These are phyloP conservation scores for Hoplostethus atlanticus DNA, from an alignment of 2,797 vertebrate species.

Conservation along the genomic window DNA sequence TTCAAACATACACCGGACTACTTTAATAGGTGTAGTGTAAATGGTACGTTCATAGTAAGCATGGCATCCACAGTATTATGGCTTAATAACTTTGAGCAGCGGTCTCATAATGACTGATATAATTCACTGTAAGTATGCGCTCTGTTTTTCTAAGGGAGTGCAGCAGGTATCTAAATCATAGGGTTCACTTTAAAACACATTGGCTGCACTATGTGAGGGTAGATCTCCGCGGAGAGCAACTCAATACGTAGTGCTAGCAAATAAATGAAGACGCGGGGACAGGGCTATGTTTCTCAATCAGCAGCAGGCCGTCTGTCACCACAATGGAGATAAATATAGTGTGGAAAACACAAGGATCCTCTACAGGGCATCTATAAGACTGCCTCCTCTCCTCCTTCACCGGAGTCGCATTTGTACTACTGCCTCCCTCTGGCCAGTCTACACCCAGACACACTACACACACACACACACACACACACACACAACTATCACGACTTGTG, in stretches of 20 bases:
- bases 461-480: constrained; percentile 14
- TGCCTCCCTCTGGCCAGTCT: constrained; percentile 73
- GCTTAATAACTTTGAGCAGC: constrained; percentile 36
- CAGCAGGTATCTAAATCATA: constrained; percentile 66
- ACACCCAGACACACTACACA: constrained; percentile 50
- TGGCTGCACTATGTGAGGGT: constrained; percentile 45
- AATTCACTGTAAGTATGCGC: constrained; percentile 20
- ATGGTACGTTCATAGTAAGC: constrained; percentile 6
- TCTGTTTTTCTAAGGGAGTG: constrained; percentile 27
- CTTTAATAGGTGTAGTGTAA: constrained; percentile 23
- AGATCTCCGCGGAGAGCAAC: constrained; percentile 55
- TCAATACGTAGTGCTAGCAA: constrained; percentile 68
- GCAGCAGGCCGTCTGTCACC: constrained; percentile 72
- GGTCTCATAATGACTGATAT: constrained; percentile 28
- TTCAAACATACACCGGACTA: constrained; percentile 32
- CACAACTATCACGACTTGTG: background rate
- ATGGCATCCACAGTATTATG: constrained; percentile 21
- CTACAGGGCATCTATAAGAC: constrained; percentile 37
- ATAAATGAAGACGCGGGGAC: constrained; percentile 79
- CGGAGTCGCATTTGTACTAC: constrained; percentile 69
- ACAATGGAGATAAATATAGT: constrained; percentile 79
- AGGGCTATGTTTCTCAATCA: constrained; percentile 83
- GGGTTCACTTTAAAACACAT: constrained; percentile 49
- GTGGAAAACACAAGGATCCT: constrained; percentile 36
- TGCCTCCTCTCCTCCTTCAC: constrained; percentile 54